Conservation (phyloP, 2,888 invertebrate genomes). For the Drosophila greeni region DNA sequence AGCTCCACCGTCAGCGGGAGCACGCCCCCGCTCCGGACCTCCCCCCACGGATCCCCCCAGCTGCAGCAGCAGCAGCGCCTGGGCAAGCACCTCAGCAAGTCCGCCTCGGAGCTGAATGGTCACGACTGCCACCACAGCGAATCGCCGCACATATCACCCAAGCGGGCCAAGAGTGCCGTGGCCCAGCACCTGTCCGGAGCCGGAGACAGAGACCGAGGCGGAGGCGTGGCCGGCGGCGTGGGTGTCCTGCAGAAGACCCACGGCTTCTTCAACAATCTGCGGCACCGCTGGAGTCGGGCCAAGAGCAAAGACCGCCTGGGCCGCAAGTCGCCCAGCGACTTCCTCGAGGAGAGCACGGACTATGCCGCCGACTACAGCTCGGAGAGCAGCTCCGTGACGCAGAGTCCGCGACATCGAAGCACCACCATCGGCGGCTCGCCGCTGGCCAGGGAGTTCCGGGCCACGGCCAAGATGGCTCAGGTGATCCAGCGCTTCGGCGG, state of each 20-base stretch:
- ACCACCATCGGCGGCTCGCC: constrained; percentile 81
- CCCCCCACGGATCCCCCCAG: constrained; percentile 74
- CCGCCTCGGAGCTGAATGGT: constrained; percentile 88
- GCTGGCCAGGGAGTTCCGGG: constrained; percentile 75
- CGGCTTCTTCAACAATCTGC: constrained; percentile 89
- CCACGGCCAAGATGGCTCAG: constrained; percentile 75
- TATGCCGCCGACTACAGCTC: constrained; percentile 91
- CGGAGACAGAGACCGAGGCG: background rate
- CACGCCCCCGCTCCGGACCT: constrained; percentile 57
- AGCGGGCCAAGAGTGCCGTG: constrained; percentile 79
- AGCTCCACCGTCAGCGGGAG: constrained; percentile 43
- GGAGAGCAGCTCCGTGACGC: constrained; percentile 85
- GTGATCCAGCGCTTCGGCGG: constrained; percentile 75
- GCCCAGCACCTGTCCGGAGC: constrained; percentile 79
- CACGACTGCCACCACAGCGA: constrained; percentile 81
- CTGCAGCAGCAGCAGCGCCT: constrained; percentile 73
- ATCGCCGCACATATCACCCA: constrained; percentile 80
- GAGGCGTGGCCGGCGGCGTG: constrained; percentile 78
- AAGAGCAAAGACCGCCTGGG: constrained; percentile 84
- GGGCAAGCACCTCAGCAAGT: constrained; percentile 87
- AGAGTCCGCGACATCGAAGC: constrained; percentile 86
- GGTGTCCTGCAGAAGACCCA: constrained; percentile 88
- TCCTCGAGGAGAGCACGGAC: constrained; percentile 83
- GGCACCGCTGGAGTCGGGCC: constrained; percentile 88
- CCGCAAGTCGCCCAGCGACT: constrained; percentile 82